A percentile compares a stretch with the other conserved stretches of the same genome.
Evolutionary conservation across 1,140 invertebrate species (phyloP).

Genomic region (Spodoptera litura): DNA sequence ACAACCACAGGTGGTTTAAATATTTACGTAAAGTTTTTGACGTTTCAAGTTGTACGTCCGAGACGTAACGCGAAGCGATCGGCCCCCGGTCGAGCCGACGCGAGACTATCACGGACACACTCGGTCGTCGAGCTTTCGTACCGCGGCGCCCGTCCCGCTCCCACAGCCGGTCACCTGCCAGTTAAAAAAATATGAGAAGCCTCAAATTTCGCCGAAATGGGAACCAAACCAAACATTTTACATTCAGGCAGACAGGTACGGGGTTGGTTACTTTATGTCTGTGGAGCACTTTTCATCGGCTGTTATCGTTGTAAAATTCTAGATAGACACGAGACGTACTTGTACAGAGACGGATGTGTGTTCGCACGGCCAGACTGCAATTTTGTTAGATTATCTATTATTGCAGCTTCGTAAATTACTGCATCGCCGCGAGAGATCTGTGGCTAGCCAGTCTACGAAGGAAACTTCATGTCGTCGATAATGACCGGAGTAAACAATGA

Average conservation of each 20-base stretch:
- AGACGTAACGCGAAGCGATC: slow-evolving; percentile 61
- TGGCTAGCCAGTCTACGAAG: not conserved
- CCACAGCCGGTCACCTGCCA: slow-evolving; percentile 76
- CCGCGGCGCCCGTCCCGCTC: slow-evolving; percentile 69
- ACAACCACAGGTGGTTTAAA: slow-evolving; percentile 41
- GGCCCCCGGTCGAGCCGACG: slow-evolving; percentile 68
- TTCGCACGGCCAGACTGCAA: slow-evolving; percentile 70
- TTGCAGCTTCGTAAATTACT: slow-evolving; percentile 71
- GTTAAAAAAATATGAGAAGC: slow-evolving; percentile 76
- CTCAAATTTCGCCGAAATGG: slow-evolving; percentile 80
- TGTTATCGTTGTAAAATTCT: not conserved
- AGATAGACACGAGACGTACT: slow-evolving; percentile 7
- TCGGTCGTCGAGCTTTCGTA: slow-evolving; percentile 68
- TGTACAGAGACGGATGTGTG: slow-evolving; percentile 33
- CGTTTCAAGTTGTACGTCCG: slow-evolving; percentile 56
- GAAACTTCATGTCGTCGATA: slow-evolving; percentile 59
- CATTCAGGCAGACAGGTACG: slow-evolving; percentile 71
- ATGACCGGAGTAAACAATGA: slow-evolving; percentile 70
- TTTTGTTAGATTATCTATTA: slow-evolving; percentile 77
- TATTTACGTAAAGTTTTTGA: slow-evolving; percentile 78
- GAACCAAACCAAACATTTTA: slow-evolving; percentile 72
- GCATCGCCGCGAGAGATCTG: slow-evolving; percentile 55
- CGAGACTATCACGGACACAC: slow-evolving; percentile 72
- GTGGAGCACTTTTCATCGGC: slow-evolving; percentile 33
- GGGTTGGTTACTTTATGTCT: slow-evolving; percentile 55